Evolutionary conservation across 2,113 vertebrate genomes (phyloP), one percentile per base, ranked within the genome.

Genomic region (Capreolus pygargus): DNA sequence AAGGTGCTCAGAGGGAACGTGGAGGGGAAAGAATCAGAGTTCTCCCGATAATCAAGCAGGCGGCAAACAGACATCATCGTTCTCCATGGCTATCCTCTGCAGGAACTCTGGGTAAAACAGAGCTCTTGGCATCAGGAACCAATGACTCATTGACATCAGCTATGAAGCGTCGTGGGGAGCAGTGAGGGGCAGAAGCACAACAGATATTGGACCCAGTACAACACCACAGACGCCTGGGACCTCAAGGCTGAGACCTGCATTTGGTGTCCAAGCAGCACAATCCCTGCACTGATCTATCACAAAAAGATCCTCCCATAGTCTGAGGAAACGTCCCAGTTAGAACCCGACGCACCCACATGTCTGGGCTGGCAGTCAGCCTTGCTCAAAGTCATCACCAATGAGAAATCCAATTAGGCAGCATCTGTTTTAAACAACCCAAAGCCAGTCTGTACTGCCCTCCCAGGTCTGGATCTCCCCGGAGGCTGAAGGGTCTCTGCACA

Each of bases 181-280:
- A 81, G n/a, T 5, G 13, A 58, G 33, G n/a, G 78, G 27, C 27
- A 30, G 25, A 6, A 3, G 33, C 67, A 55, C 61, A 33, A 15
- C n/a, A 30, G 39, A 47, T 21, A 7, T 0, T 28, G 45, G 57
- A 52, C 16, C 60, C 21, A 0, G 13, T 1, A 76, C 2, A 25
- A 3, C 2, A 28, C 45, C 9, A 5, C 0, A 0, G 0, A 6
- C 0, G 0, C 74, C 3, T 45, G 60, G 47, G 30, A 28, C 50
- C 78, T 47, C 36, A 7, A 0, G 25, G 30, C 39, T 23, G 28
- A 9, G 43, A n/a, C 10, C 45, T 0, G 0, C 0, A 0, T 21
- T 17, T 27, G 30, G 7, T 3, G 1, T 6, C 12, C 58, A 74
- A 47, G 12, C 9, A 45, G 76, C 21, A 5, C 1, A 3, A 9